Evolutionary conservation across 2,888 invertebrate species (phyloP).

Genomic region (Xylota segnis): DNA sequence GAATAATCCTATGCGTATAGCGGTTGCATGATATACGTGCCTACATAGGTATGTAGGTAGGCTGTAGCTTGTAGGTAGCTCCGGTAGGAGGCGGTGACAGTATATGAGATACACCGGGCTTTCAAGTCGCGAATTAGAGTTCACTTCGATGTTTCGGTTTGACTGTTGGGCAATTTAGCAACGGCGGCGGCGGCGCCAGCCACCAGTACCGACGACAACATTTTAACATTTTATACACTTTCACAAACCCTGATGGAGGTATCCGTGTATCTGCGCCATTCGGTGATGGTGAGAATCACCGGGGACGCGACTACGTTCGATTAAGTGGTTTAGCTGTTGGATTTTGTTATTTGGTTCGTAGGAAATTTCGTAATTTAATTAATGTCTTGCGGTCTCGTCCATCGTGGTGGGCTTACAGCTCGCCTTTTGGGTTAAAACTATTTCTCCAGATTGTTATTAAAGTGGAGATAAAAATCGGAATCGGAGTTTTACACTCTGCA

Average conservation of each 20-base stretch:
- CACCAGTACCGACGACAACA: conserved; percentile 29
- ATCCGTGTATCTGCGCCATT: neutral
- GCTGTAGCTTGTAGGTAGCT: conserved; percentile 13
- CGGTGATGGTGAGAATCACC: conserved; percentile 44
- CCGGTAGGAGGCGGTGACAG: conserved; percentile 26
- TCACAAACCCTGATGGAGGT: conserved; percentile 47
- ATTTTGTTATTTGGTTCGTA: conserved; percentile 23
- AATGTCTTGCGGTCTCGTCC: conserved; percentile 42
- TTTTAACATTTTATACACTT: conserved; percentile 64
- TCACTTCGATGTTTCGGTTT: conserved; percentile 52
- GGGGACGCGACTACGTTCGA: conserved; percentile 29
- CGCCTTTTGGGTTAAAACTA: conserved; percentile 29
- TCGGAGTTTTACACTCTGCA: conserved; percentile 56
- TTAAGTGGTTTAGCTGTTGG: conserved; percentile 65
- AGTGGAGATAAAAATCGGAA: conserved; percentile 53
- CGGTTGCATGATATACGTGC: conserved; percentile 20
- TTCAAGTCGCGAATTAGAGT: conserved; percentile 64
- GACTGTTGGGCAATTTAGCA: conserved; percentile 64
- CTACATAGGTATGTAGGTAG: conserved; percentile 9
- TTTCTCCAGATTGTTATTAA: conserved; percentile 34
- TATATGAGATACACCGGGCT: conserved; percentile 34
- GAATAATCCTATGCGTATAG: conserved; percentile 53
- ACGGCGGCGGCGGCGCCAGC: conserved; percentile 63
- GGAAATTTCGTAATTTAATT: conserved; percentile 72
- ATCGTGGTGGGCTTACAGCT: conserved; percentile 18